Evolutionary conservation across 2,888 invertebrate species (phyloP).

Genomic region (Leucoma salicis): DNA sequence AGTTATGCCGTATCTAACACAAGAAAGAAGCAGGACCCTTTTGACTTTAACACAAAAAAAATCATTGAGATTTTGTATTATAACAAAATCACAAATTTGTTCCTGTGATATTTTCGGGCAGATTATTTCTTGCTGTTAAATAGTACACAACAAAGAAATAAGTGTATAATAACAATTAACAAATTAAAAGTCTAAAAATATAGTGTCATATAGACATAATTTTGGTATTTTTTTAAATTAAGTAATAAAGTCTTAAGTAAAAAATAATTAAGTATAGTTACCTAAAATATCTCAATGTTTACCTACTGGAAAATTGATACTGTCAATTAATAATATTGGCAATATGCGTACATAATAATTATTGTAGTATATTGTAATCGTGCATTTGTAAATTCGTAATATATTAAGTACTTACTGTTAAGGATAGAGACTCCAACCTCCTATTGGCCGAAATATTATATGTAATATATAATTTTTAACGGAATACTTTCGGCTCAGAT

Average conservation of each 20-base stretch:
- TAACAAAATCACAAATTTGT: no score
- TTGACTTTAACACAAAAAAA: no score
- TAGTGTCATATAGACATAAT: background rate
- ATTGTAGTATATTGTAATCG: background rate
- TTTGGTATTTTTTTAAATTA: background rate
- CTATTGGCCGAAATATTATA: no score
- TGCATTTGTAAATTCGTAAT: conserved; percentile 37
- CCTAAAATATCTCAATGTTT: background rate
- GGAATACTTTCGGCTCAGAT: no score
- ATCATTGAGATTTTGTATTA: no score
- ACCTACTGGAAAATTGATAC: background rate
- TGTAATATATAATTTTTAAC: no score
- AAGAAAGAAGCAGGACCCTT: no score
- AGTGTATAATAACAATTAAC: background rate
- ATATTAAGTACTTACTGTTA: conserved; percentile 20
- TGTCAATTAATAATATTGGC: background rate
- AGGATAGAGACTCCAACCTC: background rate
- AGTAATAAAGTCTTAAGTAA: background rate
- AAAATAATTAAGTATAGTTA: background rate
- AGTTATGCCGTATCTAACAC: no score
- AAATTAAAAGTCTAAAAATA: background rate
- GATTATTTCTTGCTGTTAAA: no score
- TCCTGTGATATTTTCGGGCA: no score
- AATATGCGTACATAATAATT: background rate
- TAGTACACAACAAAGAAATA: no score